Evolutionary conservation across 1,140 invertebrate genomes (phyloP).

Genomic region (Andrena cerasifolii): DNA sequence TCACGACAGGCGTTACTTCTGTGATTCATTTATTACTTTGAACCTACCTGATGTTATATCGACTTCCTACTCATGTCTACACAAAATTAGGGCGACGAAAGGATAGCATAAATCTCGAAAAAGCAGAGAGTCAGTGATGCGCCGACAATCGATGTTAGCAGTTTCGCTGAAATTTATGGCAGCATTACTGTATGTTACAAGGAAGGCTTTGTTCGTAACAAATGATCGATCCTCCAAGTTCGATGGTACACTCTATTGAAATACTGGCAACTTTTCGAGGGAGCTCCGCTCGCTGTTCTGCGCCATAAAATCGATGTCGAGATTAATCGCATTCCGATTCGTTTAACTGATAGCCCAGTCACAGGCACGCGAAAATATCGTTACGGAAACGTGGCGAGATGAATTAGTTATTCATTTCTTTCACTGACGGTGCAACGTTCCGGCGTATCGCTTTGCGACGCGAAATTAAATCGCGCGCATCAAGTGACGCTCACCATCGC

Average conservation of each 20-base stretch:
- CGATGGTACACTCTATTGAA: not conserved
- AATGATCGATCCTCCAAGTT: not conserved
- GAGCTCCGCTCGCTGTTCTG: conserved; percentile 6
- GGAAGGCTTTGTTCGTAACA: not conserved
- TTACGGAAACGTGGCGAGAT: not conserved
- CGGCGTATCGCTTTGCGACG: not conserved
- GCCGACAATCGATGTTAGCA: not conserved
- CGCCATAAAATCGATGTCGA: conserved; percentile 40
- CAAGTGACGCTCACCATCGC: not conserved
- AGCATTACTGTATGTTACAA: not conserved
- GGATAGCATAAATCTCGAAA: no score
- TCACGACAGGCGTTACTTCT: not conserved
- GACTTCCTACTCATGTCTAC: no score
- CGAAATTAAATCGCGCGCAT: not conserved
- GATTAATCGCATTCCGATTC: conserved; percentile 53
- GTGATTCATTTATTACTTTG: not conserved
- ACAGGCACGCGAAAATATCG: conserved; percentile 25
- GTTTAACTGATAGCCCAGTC: conserved; percentile 42
- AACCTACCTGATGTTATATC: no score
- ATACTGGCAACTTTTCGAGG: not conserved
- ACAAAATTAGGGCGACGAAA: no score
- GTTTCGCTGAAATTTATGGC: not conserved
- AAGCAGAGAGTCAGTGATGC: no score
- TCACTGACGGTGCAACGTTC: not conserved
- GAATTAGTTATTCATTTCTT: conserved; percentile 43